Evolutionary conservation across 1,140 invertebrate species (phyloP), one percentile per base, ranked within the genome.

Genomic region (Phenacoccus solenopsis): DNA sequence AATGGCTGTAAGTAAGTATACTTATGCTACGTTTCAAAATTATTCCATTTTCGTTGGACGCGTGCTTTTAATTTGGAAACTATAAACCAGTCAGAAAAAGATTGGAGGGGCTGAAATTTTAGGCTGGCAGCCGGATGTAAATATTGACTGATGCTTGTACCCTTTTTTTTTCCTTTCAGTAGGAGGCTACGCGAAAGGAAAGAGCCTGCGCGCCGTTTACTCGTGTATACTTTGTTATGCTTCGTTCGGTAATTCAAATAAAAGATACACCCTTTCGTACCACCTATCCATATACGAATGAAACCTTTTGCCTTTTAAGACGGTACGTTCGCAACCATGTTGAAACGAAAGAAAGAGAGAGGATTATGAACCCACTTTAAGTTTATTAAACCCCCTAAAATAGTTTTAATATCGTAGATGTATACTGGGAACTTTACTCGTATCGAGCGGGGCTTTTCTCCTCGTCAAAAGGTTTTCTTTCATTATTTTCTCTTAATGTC

Each of bases 141-240:
- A 64, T 64, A 64, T 64, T 64, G 59, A 64, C 59, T 64, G 59
- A 64, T 64, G 59, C 59, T 64, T 64, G 59, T 64, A 64, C 59
- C 59, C 59, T 64, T 64, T 64, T 64, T 64, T 64, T 27, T 64
- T 64, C 21, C 16, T 4, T 22, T 5, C 9, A 64, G 16, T 10
- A 10, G 16, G 4, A 64, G 59, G 59, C 25, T 25, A 64, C 25
- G 20, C 59, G 20, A 9, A 22, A 38, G 32, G n/a, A 64, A 24
- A 64, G 59, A 64, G 59, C 21, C 21, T 25, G 59, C 25, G 59
- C 59, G 59, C 59, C 59, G 59, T 64, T 10, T 24, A 24, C 59
- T 20, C 10, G 59, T 64, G 59, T 64, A 27, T 64, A 64, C 59
- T 64, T 64, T 25, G 59, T 64, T 64, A 22, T 27, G 59, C 20